Base-by-base conservation (phyloP, 1,140 invertebrate species). In the Probaryconus sp. region DNA sequence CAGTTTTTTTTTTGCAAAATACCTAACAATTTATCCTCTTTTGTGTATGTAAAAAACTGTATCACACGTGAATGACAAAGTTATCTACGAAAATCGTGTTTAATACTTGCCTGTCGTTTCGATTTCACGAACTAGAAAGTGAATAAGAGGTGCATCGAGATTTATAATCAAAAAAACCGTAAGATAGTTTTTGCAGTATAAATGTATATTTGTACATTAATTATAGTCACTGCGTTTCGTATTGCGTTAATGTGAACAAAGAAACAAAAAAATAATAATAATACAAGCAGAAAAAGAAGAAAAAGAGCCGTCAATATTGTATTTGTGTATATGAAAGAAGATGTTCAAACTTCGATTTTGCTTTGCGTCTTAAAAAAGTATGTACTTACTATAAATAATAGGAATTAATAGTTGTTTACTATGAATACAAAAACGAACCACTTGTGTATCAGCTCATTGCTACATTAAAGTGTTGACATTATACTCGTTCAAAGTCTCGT, bases 381-480 rank as follows among this genome's bases (percentile, higher is more conserved):
- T 76, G 77, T 85, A 83, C 82, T 84, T 83, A 82, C 53, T 76
- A 74, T 80, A 73, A 81, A 76, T 64, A 31, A 80, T 82, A 80
- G 77, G 78, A 64, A 83, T 80, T 81, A 79, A 80, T 84, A 84
- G 79, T 79, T 81, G 77, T 84, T 83, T 85, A 83, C 78, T 83
- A 84, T 81, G 80, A 77, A 83, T 80, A 80, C 60, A 80, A 79
- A 77, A 81, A 72, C 43, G 72, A 82, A 82, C 68, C 77, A 82
- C 69, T 84, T 82, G 77, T 86, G 80, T 86, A 85, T 81, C 79
- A 82, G 75, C 79, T 84, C 76, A 85, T 86, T 83, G 77, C 78
- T 84, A 83, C 77, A 86, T 86, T 86, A 86, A 86, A 85, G 83
- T 84, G 83, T 86, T 86, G 83, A 82, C 76, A 86, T 84, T 84